These are phyloP conservation scores for Apteryx mantelli DNA, from an alignment of 2,113 vertebrate species.

Conservation along the genomic window DNA sequence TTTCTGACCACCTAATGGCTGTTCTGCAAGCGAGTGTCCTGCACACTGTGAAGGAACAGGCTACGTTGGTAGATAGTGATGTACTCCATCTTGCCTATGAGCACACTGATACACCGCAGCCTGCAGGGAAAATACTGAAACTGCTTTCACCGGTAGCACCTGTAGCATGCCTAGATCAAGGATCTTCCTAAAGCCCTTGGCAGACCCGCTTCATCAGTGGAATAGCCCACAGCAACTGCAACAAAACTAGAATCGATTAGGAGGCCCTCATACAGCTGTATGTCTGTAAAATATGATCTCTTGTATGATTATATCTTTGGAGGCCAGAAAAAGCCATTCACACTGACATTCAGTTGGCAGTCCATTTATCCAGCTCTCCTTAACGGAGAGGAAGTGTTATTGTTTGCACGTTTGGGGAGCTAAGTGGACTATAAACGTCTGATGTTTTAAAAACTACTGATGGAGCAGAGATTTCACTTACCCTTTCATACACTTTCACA, in stretches of 20 bases:
- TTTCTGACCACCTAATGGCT: not conserved
- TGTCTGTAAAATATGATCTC: not conserved
- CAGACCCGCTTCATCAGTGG: not conserved
- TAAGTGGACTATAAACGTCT: not conserved
- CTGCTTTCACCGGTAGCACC: not conserved
- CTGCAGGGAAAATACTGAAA: not conserved
- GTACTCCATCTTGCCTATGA: not conserved
- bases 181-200: not conserved
- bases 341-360: not conserved
- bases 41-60: no score
- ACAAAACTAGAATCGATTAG: no score
- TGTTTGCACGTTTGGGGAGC: not conserved
- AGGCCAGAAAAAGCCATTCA: not conserved
- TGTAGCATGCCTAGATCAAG: not conserved
- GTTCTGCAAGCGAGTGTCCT: not conserved
- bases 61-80: not conserved
- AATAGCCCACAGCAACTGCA: not conserved
- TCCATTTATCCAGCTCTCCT: not conserved
- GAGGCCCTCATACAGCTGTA: not conserved
- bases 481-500: not conserved
- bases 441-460: not conserved
- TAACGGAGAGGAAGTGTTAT: not conserved
- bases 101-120: not conserved
- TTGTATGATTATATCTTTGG: not conserved
- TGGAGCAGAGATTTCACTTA: not conserved